Evolutionary conservation across 2,888 invertebrate species (phyloP).

Genomic region (Agriopis marginaria): DNA sequence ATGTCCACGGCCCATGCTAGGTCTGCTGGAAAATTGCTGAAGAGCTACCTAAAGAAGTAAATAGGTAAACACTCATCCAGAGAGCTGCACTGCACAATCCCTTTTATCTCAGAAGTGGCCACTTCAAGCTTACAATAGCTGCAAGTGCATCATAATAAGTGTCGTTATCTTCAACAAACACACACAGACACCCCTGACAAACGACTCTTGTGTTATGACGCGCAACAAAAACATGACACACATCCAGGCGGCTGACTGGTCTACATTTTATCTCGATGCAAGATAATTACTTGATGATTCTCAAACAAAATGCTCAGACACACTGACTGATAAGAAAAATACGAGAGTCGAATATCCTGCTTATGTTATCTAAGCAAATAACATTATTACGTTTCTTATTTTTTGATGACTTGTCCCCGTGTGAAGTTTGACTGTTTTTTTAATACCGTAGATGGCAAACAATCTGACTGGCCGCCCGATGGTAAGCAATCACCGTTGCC

Average conservation of each 20-base stretch:
- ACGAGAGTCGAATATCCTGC: not conserved
- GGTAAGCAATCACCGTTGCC: too few species aligned
- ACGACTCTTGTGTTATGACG: not conserved
- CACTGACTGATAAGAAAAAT: conserved; percentile 8
- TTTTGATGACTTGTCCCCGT: not conserved
- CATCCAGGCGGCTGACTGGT: conserved; percentile 1
- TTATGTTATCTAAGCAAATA: not conserved
- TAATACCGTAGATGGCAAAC: too few species aligned
- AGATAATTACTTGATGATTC: conserved; percentile 18
- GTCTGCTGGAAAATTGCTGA: too few species aligned
- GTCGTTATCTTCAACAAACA: conserved; percentile 12
- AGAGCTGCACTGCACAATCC: not conserved
- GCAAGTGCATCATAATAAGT: conserved; percentile 10
- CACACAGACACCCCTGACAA: conserved; percentile 5
- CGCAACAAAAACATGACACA: not conserved
- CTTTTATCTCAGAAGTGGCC: conserved; percentile 19
- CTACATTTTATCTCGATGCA: conserved; percentile 3
- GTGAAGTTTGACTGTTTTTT: too few species aligned
- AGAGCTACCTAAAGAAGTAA: too few species aligned
- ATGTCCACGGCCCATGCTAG: too few species aligned
- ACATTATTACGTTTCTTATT: not conserved
- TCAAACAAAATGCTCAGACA: conserved; percentile 1
- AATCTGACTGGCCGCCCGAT: too few species aligned
- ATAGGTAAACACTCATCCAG: not conserved
- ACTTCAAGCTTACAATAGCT: conserved; percentile 18